Conservation (phyloP, 2,113 vertebrate genomes). For the Syngnathus typhle region DNA sequence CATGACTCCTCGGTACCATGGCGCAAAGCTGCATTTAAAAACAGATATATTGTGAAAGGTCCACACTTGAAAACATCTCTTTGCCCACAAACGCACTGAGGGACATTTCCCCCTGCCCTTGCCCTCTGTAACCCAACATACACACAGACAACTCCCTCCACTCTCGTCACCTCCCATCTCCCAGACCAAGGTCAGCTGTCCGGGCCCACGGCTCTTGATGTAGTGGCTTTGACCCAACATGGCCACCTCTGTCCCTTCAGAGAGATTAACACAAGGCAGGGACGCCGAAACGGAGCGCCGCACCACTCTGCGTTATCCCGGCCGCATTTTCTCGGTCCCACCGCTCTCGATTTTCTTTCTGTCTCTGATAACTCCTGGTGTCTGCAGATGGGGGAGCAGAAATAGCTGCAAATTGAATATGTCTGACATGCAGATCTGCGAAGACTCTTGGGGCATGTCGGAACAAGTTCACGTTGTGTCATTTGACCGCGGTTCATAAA, state of each 20-base stretch:
- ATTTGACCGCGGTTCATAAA: constrained; percentile 55
- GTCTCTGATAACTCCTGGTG: constrained; percentile 60
- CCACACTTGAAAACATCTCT: constrained; percentile 49
- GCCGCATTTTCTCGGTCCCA: constrained; percentile 50
- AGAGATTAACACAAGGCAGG: constrained; percentile 70
- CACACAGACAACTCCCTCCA: constrained; percentile 62
- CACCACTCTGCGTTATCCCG: constrained; percentile 59
- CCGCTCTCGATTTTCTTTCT: constrained; percentile 59
- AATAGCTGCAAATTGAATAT: constrained; percentile 75
- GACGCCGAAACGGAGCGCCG: constrained; percentile 56
- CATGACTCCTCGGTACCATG: constrained; percentile 51
- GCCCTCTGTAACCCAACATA: constrained; percentile 66
- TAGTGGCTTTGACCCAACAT: constrained; percentile 71
- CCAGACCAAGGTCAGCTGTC: constrained; percentile 73
- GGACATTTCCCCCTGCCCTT: constrained; percentile 58
- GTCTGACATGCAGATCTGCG: constrained; percentile 67
- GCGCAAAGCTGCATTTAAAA: constrained; percentile 55
- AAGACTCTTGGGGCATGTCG: constrained; percentile 63
- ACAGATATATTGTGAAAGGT: constrained; percentile 50
- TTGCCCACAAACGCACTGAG: constrained; percentile 31
- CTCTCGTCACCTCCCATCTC: constrained; percentile 71
- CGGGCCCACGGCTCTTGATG: constrained; percentile 65
- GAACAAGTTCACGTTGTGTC: constrained; percentile 62
- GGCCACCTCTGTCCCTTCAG: constrained; percentile 68
- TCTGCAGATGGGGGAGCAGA: constrained; percentile 55